Percentiles rank a stretch among this genome's conserved stretches.
Conservation (phyloP, 1,140 invertebrate species). For the Polypedilum pembai region DNA sequence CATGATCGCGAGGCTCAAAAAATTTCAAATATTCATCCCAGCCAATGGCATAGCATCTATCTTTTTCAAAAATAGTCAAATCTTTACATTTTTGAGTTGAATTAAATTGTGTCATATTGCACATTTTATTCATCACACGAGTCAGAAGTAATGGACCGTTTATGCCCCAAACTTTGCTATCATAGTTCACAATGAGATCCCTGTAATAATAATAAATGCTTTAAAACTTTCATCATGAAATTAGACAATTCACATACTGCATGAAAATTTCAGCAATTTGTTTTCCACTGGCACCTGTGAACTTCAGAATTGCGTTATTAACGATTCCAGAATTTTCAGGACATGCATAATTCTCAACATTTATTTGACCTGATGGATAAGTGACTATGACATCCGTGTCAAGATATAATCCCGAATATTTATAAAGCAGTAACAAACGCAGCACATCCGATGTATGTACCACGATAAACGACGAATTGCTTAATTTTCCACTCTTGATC, state of each 20-base stretch:
- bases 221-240: neutral
- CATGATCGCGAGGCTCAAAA: no score
- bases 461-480: neutral
- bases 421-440: neutral
- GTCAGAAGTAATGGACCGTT: neutral
- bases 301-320: neutral
- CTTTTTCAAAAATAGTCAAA: no score
- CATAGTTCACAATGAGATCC: neutral
- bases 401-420: slow-evolving; percentile 29
- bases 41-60: no score
- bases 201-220: neutral
- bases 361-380: neutral
- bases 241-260: neutral
- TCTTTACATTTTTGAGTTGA: no score
- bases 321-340: neutral
- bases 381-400: slow-evolving; percentile 21
- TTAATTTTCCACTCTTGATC: neutral
- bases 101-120: neutral
- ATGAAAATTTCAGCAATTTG: neutral
- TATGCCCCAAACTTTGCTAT: neutral
- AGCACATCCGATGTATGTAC: slow-evolving; percentile 10
- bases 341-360: neutral
- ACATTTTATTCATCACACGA: neutral
- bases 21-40: no score
- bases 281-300: neutral